Percentiles rank a stretch among this genome's conserved stretches.
Evolutionary conservation across 2,888 invertebrate species (phyloP).

Genomic region (Pristionchus maxplancki): DNA sequence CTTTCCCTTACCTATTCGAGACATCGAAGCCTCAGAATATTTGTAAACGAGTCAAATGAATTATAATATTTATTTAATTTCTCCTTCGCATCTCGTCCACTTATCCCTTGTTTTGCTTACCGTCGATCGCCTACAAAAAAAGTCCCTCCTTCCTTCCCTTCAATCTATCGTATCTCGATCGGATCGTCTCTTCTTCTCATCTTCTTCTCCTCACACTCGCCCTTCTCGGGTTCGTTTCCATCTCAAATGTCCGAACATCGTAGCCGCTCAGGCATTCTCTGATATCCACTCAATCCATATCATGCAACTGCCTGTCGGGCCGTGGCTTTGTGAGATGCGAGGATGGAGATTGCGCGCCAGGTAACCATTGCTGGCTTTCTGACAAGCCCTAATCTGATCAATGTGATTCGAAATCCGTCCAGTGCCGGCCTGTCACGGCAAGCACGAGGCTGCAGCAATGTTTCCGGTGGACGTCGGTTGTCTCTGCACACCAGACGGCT

Average conservation of each 20-base stretch:
- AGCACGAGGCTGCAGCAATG: no score
- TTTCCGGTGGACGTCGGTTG: no score
- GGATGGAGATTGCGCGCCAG: no score
- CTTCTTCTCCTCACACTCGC: constrained; percentile 14
- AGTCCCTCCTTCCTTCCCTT: background rate
- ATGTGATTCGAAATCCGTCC: background rate
- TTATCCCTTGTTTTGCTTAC: background rate
- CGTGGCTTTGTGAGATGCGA: background rate
- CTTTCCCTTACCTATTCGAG: no score
- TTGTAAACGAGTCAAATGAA: no score
- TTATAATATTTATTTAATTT: no score
- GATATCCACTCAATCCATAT: no score
- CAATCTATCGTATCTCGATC: background rate
- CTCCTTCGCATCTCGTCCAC: background rate
- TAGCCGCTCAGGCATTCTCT: no score
- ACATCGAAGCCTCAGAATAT: no score
- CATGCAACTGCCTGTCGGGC: background rate
- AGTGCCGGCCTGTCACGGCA: background rate
- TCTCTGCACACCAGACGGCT: no score
- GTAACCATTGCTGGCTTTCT: background rate
- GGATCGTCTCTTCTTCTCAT: background rate
- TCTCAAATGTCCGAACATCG: background rate
- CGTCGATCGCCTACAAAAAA: background rate
- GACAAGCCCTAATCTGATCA: background rate
- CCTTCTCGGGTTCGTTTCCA: background rate